phyloP scores from a whole-genome alignment of 2,888 invertebrate genomes.

The Tetramorium bicarinatum region DNA sequence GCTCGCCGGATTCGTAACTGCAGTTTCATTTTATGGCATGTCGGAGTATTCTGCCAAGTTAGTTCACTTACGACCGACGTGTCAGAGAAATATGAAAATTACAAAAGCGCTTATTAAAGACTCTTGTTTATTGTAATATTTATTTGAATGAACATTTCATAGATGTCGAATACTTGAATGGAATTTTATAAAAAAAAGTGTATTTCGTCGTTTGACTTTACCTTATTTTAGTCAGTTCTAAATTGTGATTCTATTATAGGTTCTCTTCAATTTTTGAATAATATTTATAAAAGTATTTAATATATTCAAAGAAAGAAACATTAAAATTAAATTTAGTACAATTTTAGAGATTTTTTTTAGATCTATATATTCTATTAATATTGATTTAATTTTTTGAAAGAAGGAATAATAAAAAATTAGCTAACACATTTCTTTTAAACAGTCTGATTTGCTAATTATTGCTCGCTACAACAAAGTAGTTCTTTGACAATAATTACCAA shows the following conservation, averaged over 20 bases:
- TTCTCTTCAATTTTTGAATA: not conserved
- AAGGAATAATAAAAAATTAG: not conserved
- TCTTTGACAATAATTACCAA: not conserved
- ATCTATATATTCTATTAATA: not conserved
- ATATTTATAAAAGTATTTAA: not conserved
- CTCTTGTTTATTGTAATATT: constrained; percentile 13
- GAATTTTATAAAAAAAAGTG: not conserved
- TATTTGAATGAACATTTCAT: not conserved
- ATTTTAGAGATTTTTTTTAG: constrained; percentile 1
- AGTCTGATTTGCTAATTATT: not conserved
- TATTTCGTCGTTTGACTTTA: not conserved
- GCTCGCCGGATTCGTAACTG: constrained; percentile 37
- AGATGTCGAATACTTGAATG: not conserved
- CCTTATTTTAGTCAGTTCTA: not conserved
- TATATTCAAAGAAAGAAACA: not conserved
- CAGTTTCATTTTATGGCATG: constrained; percentile 12
- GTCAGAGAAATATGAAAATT: constrained; percentile 17
- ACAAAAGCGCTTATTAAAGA: not conserved
- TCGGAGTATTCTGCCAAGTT: constrained; percentile 21
- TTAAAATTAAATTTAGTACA: not conserved
- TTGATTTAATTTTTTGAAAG: not conserved
- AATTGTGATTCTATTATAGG: not conserved
- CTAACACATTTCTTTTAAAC: not conserved
- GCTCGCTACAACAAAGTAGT: not conserved
- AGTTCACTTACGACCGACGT: not conserved